Percentiles rank a stretch among this genome's conserved stretches.
phyloP scores from a whole-genome alignment of 2,797 vertebrate genomes.

The Cheirogaleus major region DNA sequence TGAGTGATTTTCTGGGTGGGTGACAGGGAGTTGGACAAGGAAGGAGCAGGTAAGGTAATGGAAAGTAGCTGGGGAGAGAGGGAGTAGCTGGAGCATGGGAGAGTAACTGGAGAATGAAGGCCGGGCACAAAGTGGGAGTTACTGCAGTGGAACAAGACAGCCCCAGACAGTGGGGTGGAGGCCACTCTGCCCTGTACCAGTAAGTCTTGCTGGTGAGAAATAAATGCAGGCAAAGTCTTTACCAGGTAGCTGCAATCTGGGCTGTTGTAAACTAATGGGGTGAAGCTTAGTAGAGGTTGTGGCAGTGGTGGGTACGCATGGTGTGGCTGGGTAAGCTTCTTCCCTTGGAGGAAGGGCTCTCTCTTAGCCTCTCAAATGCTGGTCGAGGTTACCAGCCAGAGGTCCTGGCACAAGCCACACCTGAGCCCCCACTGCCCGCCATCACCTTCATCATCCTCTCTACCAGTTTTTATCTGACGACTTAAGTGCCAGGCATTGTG shows the following conservation, averaged over 20 bases:
- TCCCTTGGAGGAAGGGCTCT: background rate
- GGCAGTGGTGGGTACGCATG: background rate
- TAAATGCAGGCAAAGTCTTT: background rate
- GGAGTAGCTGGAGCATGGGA: background rate
- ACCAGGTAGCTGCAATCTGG: background rate
- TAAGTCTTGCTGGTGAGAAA: background rate
- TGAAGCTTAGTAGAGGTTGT: background rate
- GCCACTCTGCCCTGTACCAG: background rate
- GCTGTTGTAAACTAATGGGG: background rate
- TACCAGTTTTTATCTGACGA: background rate
- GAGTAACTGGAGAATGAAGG: background rate
- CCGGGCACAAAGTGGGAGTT: background rate
- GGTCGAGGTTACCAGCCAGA: background rate
- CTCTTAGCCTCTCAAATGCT: background rate
- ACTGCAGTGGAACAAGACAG: background rate
- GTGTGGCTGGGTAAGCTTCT: background rate
- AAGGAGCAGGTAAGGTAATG: background rate
- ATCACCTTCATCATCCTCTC: background rate
- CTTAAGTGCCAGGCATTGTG: background rate
- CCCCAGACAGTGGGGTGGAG: background rate
- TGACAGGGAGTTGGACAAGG: background rate
- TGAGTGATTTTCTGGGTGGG: background rate
- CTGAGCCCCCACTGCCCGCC: background rate
- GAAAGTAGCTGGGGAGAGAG: background rate
- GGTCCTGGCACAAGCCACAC: background rate